Conservation (phyloP, 2,797 vertebrate species). For the Streptopelia turtur region DNA sequence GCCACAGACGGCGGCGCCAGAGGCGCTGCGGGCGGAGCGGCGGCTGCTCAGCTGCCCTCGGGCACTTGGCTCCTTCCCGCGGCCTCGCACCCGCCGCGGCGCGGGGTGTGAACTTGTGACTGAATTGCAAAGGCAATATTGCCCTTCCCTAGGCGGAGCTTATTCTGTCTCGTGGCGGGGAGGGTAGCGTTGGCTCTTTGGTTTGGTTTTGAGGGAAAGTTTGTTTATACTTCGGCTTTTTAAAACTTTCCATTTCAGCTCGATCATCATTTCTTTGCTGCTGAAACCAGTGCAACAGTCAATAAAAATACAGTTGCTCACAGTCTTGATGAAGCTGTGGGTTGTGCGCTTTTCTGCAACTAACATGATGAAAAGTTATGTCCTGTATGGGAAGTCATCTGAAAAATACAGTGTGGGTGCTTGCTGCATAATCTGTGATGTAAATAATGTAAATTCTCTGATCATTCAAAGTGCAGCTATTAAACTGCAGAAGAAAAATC, state of each 20-base stretch:
- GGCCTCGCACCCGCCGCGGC: background rate
- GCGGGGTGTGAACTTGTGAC: constrained; percentile 2
- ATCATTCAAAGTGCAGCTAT: background rate
- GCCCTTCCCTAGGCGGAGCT: constrained; percentile 50
- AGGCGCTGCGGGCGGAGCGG: background rate
- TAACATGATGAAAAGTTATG: background rate
- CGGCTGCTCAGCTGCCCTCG: background rate
- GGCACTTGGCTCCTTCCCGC: background rate
- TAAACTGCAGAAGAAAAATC: background rate
- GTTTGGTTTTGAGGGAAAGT: background rate
- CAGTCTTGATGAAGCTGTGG: background rate
- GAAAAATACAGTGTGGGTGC: background rate
- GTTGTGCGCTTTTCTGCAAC: accelerated
- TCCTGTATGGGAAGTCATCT: background rate
- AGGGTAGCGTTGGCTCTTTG: background rate
- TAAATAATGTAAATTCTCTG: background rate
- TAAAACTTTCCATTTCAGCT: background rate
- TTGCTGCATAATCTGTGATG: accelerated
- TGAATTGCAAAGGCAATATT: background rate
- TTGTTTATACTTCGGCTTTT: background rate
- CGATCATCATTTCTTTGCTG: background rate
- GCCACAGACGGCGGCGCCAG: background rate
- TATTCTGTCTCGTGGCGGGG: background rate
- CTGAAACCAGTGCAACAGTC: background rate
- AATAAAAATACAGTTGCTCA: accelerated